A percentile compares a stretch with the other conserved stretches of the same genome.
These are phyloP conservation scores for Macroglossus sobrinus DNA, from an alignment of 2,113 vertebrate genomes.

Conservation along the genomic window DNA sequence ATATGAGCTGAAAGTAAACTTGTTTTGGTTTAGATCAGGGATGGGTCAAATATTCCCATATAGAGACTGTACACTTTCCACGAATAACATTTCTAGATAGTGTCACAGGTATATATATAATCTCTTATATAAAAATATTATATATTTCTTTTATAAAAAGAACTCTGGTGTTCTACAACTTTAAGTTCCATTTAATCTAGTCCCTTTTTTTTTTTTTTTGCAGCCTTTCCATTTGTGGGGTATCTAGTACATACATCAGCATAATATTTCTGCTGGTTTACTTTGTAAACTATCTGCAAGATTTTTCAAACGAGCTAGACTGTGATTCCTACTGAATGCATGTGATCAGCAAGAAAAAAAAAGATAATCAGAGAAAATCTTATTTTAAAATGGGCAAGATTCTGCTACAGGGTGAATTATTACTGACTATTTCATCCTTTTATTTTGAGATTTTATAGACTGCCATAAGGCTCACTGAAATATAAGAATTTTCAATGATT, in stretches of 20 bases:
- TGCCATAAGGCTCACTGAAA: not conserved
- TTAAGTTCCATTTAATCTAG: not conserved
- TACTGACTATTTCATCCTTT: not conserved
- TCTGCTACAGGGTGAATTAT: not conserved
- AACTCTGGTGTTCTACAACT: not conserved
- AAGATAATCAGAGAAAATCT: slow-evolving; percentile 25
- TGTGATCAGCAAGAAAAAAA: not conserved
- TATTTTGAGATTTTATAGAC: not conserved
- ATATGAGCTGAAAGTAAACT: not conserved
- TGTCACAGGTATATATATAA: not conserved
- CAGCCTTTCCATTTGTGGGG: not conserved
- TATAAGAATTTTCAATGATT: not conserved
- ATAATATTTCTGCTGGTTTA: not conserved
- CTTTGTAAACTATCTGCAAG: slow-evolving; percentile 10
- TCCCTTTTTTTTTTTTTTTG: not conserved
- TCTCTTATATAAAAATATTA: too few relatives aligned
- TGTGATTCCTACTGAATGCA: not conserved
- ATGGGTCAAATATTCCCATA: not conserved
- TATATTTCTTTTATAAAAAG: not conserved
- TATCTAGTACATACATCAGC: not conserved
- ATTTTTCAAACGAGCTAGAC: not conserved
- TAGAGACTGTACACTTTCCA: not conserved
- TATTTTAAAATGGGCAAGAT: not conserved
- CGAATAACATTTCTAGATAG: not conserved
- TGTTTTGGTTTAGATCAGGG: not conserved